These are phyloP conservation scores for Tanaodytes sp. DNA, from an alignment of 2,888 invertebrate species.

Conservation along the genomic window DNA sequence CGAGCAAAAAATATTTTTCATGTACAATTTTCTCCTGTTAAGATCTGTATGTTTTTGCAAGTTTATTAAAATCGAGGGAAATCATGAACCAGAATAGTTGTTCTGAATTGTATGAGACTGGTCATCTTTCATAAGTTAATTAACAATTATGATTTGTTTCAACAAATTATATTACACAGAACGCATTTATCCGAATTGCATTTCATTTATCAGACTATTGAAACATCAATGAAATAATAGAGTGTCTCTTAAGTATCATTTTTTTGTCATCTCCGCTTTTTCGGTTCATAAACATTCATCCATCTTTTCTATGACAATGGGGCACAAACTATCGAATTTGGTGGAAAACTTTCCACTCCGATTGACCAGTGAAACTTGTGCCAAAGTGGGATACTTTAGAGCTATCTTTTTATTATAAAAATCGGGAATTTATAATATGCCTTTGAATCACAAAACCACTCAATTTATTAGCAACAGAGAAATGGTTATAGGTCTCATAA, in stretches of 20 bases:
- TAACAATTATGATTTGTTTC: too few relatives aligned
- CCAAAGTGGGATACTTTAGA: slow-evolving; percentile 27
- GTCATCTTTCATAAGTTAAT: too few relatives aligned
- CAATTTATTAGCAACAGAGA: slow-evolving; percentile 25
- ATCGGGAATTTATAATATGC: slow-evolving; percentile 14
- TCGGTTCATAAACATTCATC: slow-evolving; percentile 35
- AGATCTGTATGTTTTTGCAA: too few relatives aligned
- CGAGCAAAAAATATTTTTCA: too few relatives aligned
- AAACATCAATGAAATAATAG: slow-evolving; percentile 41
- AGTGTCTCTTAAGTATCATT: slow-evolving; percentile 30
- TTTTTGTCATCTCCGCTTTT: slow-evolving; percentile 37
- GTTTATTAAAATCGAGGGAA: too few relatives aligned
- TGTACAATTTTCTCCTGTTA: too few relatives aligned
- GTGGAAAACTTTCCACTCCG: slow-evolving; percentile 30
- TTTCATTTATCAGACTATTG: too few relatives aligned
- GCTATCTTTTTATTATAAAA: slow-evolving; percentile 15
- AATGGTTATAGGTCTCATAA: slow-evolving; percentile 29
- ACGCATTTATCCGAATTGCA: too few relatives aligned
- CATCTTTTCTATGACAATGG: slow-evolving; percentile 6
- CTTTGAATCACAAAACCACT: slow-evolving; percentile 14
- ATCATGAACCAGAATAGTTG: too few relatives aligned
- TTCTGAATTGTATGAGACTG: too few relatives aligned
- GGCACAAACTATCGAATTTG: slow-evolving; percentile 17
- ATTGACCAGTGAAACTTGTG: slow-evolving; percentile 24
- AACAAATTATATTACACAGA: too few relatives aligned